Conservation (phyloP, 2,888 invertebrate species). For the Thereva unica region DNA sequence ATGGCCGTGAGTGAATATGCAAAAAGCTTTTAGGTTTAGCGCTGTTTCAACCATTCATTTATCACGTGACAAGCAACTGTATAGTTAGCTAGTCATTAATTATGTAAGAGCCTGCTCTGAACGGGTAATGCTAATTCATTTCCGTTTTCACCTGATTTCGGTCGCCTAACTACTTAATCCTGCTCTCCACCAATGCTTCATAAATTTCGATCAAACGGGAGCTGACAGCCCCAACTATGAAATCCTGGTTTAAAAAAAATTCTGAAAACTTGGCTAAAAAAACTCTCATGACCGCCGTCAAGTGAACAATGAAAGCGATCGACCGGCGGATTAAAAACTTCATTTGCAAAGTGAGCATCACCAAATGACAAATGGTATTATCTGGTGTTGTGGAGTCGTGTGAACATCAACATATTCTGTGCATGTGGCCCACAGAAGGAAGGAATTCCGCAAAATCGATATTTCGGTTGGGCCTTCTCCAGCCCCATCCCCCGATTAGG, state of each 20-base stretch:
- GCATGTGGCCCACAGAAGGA: constrained; percentile 11
- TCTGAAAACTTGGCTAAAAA: constrained; percentile 5
- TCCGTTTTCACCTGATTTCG: constrained; percentile 20
- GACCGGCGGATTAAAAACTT: constrained; percentile 39
- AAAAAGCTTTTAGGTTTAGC: constrained; percentile 10
- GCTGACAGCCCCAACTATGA: constrained; percentile 26
- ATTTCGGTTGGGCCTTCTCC: constrained; percentile 15
- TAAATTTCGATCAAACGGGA: constrained; percentile 39
- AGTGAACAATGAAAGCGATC: constrained; percentile 37
- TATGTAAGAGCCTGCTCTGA: constrained; percentile 3
- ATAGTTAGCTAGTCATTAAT: constrained; percentile 13
- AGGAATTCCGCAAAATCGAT: constrained; percentile 33
- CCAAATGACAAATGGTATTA: constrained; percentile 41
- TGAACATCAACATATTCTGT: constrained; percentile 34
- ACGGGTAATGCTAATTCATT: constrained; percentile 14
- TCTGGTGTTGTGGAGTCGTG: constrained; percentile 28
- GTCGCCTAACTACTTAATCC: constrained; percentile 19
- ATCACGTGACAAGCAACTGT: constrained; percentile 12
- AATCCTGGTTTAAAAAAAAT: background rate
- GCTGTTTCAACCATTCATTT: constrained; percentile 8
- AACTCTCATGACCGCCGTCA: constrained; percentile 21
- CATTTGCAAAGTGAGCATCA: constrained; percentile 40
- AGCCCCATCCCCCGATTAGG: constrained; percentile 1
- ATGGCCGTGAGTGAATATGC: constrained; percentile 1
- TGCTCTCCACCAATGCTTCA: constrained; percentile 27